Evolutionary conservation across 2,113 vertebrate genomes (phyloP).

Genomic region (Podiceps cristatus): DNA sequence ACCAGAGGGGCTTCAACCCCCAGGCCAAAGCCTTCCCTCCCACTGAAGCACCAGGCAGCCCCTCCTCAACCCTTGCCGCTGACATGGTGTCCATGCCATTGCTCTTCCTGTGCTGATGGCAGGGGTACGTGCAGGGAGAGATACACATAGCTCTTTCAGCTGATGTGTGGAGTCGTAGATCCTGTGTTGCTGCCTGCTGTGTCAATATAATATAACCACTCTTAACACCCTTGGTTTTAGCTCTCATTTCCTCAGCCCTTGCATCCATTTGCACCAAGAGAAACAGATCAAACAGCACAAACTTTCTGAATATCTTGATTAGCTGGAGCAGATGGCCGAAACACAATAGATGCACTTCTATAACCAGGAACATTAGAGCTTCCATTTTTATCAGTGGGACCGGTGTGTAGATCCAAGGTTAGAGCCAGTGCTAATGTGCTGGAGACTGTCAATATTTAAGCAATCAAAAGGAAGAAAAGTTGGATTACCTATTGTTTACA

Average conservation of each 20-base stretch:
- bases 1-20: rapidly evolving
- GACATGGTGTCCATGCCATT: neutral
- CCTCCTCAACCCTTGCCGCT: neutral
- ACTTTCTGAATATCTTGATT: conserved; percentile 44
- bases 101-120: neutral
- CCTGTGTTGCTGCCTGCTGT: neutral
- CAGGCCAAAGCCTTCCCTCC: neutral
- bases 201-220: neutral
- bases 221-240: neutral
- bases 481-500: conserved; percentile 40
- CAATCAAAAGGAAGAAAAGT: conserved; percentile 31
- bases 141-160: neutral
- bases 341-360: neutral
- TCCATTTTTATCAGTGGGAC: neutral
- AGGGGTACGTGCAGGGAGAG: neutral
- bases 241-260: neutral
- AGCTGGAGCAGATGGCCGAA: conserved; percentile 42
- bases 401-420: neutral
- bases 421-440: conserved; percentile 22
- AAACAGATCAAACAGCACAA: neutral
- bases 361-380: neutral
- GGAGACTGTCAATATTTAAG: conserved; percentile 65
- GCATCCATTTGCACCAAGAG: neutral
- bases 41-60: neutral
- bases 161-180: neutral